Percentiles rank a stretch among this genome's conserved stretches.
These are phyloP conservation scores for Myotis brandtii DNA, from an alignment of 2,113 vertebrate genomes.

Conservation along the genomic window DNA sequence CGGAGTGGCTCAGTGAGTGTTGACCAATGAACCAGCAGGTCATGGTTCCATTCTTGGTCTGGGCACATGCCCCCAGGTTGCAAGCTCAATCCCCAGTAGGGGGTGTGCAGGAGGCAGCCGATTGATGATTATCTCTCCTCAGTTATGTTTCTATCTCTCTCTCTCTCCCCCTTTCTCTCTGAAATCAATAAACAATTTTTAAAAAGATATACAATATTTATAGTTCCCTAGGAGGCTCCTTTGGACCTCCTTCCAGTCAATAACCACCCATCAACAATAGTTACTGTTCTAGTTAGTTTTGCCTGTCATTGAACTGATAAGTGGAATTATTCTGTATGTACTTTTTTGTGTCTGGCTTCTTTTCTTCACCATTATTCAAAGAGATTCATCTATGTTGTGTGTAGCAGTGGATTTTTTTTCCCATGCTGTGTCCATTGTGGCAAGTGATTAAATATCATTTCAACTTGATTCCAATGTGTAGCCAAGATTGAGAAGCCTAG, in stretches of 20 bases:
- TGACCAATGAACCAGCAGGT: no score
- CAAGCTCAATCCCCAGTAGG: no score
- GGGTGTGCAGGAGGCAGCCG: no score
- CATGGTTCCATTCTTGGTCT: no score
- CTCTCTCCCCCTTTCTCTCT: no score
- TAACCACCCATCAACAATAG: neutral
- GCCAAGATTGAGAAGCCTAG: neutral
- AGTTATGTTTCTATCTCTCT: no score
- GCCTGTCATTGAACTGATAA: neutral
- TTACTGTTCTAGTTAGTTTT: neutral
- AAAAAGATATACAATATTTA: neutral
- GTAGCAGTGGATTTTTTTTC: neutral
- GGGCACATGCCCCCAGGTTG: no score
- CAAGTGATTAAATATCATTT: slow-evolving; percentile 24
- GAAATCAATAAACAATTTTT: no score
- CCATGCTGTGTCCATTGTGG: neutral
- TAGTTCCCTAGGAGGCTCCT: neutral
- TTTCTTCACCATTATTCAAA: neutral
- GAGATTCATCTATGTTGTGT: neutral
- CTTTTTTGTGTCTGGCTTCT: slow-evolving; percentile 10
- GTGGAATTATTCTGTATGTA: neutral
- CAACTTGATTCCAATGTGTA: neutral
- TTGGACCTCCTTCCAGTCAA: neutral
- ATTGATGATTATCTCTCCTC: no score
- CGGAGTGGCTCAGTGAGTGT: no score